Conservation (phyloP, 2,888 invertebrate genomes). For the Drepana falcataria region DNA sequence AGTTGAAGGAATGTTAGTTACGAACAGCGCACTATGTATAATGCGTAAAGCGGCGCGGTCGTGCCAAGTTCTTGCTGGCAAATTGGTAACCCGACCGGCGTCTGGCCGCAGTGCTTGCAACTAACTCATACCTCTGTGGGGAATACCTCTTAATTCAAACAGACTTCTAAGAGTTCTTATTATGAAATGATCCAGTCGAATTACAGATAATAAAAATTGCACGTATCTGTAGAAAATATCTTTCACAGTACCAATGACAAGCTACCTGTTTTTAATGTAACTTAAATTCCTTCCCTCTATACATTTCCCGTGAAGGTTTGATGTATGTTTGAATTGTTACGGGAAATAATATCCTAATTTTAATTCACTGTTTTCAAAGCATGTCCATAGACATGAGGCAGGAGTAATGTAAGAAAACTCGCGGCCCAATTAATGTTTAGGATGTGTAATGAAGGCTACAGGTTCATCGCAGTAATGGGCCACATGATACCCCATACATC, state of each 20-base stretch:
- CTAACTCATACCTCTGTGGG: constrained; percentile 5
- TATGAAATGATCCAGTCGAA: too few species aligned
- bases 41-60: not conserved
- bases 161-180: too few species aligned
- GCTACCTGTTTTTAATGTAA: too few species aligned
- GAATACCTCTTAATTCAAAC: constrained; percentile 1
- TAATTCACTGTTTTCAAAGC: too few species aligned
- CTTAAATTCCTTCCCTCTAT: too few species aligned
- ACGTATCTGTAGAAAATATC: too few species aligned
- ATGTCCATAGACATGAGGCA: not conserved
- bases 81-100: constrained; percentile 61
- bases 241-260: too few species aligned
- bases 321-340: too few species aligned
- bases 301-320: too few species aligned
- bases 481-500: constrained; percentile 39
- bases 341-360: too few species aligned
- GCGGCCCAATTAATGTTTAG: constrained; percentile 31
- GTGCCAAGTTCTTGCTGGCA: constrained; percentile 23
- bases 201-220: too few species aligned
- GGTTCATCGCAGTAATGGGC: constrained; percentile 45
- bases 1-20: not conserved
- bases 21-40: not conserved
- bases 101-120: constrained; percentile 22
- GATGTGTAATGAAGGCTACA: constrained; percentile 36
- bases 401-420: constrained; percentile 27